Evolutionary conservation across 30 jellyfish, hydroid and myxozoan species (phyloP), one percentile per base, ranked within the genome.

Genomic region (Sanderia malayensis): DNA sequence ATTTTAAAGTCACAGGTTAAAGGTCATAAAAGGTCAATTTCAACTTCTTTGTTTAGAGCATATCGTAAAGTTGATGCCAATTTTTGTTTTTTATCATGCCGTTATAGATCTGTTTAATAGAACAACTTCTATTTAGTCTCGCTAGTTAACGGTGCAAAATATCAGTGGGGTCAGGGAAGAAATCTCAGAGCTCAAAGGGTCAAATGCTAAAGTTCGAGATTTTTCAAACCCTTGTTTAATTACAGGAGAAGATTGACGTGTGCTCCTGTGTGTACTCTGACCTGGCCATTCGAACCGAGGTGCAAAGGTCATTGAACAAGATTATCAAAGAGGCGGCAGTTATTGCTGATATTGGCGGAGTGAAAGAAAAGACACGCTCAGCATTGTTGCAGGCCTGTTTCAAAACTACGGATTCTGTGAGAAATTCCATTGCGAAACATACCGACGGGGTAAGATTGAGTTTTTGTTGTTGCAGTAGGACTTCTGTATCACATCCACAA

Each of bases 201-300:
- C n/a, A n/a, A n/a, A n/a, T n/a, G n/a, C n/a, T n/a, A n/a, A n/a
- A n/a, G n/a, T n/a, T n/a, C n/a, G n/a, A n/a, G n/a, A n/a, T n/a
- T n/a, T n/a, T n/a, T n/a, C n/a, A n/a, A n/a, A n/a, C n/a, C 6
- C 13, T 37, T 37, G 10, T 37, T 37, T 37, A 6, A 37, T 46
- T 76, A 26, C 71, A 76, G 87, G 87, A 76, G 78, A 76, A 76
- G 62, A 76, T 76, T 31, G 87, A 76, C 28, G 80, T 76, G 46
- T 76, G 87, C 25, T 76, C 87, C 0, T 76, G 87, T 33, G 87
- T 76, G 6, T 76, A 76, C 29, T 76, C 87, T n/a, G 87, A 76
- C 57, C 22, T 76, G 71, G 80, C 87, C 1, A 76, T 76, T 13
- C 71, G 87, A 0, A 76, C 87, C 4, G 87, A 76, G 33, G 87